Evolutionary conservation across 2,797 vertebrate species (phyloP).

Genomic region (Rhinogobio ventralis): DNA sequence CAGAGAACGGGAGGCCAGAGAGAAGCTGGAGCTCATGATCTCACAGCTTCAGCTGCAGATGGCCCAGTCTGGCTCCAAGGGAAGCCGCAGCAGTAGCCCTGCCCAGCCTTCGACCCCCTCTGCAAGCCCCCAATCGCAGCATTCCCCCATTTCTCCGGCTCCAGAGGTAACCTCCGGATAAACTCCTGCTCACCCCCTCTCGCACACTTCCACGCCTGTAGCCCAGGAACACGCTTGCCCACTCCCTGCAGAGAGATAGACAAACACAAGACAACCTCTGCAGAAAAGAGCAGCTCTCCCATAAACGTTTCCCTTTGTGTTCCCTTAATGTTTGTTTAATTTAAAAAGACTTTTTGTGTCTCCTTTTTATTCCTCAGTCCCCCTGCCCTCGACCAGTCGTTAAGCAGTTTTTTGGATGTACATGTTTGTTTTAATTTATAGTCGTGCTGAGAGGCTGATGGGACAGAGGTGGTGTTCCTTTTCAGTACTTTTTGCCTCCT

Average conservation of each 20-base stretch:
- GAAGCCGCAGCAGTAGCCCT: constrained; percentile 66
- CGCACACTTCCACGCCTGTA: constrained; percentile 14
- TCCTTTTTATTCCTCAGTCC: background rate
- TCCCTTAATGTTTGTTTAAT: constrained; percentile 57
- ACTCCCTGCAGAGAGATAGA: constrained; percentile 56
- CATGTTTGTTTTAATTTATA: constrained; percentile 83
- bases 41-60: constrained; percentile 87
- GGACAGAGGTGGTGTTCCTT: constrained; percentile 62
- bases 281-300: constrained; percentile 58
- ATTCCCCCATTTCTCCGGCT: constrained; percentile 69
- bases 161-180: constrained; percentile 65
- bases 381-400: constrained; percentile 73
- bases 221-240: constrained; percentile 51
- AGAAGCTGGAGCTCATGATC: constrained; percentile 91
- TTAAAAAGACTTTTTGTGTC: constrained; percentile 65
- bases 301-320: constrained; percentile 44
- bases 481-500: constrained; percentile 58
- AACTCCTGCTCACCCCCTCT: constrained; percentile 6
- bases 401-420: constrained; percentile 74
- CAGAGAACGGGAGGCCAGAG: constrained; percentile 89
- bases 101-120: constrained; percentile 73
- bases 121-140: constrained; percentile 70
- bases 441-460: constrained; percentile 75
- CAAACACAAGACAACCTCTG: constrained; percentile 65
- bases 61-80: constrained; percentile 70